Evolutionary conservation across 2,888 invertebrate genomes (phyloP), one percentile per base, ranked within the genome.

Genomic region (Baccha elongata): DNA sequence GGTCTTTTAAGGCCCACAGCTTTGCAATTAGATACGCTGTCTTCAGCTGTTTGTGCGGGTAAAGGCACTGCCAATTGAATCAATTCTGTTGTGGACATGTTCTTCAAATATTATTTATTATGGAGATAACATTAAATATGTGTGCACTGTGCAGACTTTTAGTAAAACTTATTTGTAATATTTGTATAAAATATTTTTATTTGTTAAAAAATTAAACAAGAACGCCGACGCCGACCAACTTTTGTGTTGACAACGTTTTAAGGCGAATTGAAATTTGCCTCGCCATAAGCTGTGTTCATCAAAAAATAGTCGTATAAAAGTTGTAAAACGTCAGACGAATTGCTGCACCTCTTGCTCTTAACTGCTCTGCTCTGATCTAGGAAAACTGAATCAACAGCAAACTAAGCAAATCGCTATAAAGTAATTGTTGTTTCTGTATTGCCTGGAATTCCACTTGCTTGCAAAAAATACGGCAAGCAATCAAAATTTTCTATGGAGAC

Each of bases 1-100:
- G 75, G 40, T 60, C 48, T 23, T 42, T 69, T 68, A 8, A 75
- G 4, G 32, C 65, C 53, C 11, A 58, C 52, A 23, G 68, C 26
- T 78, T 81, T 76, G 35, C 58, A 65, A 71, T 52, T 62, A 1
- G 65, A 40, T 19, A 29, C 26, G 19, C 78, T 85, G 50, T 84
- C 84, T 2, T 86, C 86, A 7, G 71, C 68, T 53, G 71, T 71
- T 53, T 85, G 83, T 13, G 85, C 85, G 17, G 81, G 81, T 26
- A 84, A 76, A 23, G 85, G 85, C 10, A 79, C 58, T 7, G 85
- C 78, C 10, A 85, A 15, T 62, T 88, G 87, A n/a, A 86, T 86
- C 10, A 86, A 55, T 68, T 87, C 87, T 17, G 86, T 86, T 6
- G 86, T 84, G n/a, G 87, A 86, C 87, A 87, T 87, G 8, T 69